Evolutionary conservation across 2,797 vertebrate species (phyloP).

Genomic region (Vultur gryphus): DNA sequence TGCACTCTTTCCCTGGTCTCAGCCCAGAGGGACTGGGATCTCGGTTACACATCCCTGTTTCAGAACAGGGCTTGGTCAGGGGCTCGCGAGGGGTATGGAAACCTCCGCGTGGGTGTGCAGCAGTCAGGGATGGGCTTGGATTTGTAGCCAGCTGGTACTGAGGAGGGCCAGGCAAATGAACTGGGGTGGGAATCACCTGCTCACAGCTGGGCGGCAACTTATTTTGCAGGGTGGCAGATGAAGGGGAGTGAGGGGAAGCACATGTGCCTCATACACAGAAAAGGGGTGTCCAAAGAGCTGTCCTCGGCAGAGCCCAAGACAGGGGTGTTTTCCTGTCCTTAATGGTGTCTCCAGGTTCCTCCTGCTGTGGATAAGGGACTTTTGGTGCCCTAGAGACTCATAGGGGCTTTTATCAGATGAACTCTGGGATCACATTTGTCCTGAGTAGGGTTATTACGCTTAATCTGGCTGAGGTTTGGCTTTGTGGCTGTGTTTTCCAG

Average conservation of each 20-base stretch:
- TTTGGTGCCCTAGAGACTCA: background rate
- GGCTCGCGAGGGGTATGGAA: fast-evolving
- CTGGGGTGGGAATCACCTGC: background rate
- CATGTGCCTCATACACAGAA: background rate
- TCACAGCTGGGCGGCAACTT: background rate
- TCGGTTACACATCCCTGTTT: background rate
- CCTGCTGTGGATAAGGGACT: background rate
- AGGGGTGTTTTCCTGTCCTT: background rate
- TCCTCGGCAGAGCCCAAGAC: background rate
- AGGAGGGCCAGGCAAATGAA: background rate
- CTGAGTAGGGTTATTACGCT: fast-evolving
- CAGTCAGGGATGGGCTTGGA: background rate
- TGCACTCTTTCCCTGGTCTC: background rate
- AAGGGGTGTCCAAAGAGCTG: background rate
- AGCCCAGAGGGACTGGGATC: background rate
- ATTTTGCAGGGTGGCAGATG: background rate
- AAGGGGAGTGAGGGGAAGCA: background rate
- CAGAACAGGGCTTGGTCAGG: background rate
- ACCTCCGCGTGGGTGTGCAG: background rate
- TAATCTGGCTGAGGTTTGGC: background rate
- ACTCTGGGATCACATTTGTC: background rate
- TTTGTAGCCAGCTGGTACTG: background rate
- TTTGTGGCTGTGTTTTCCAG: background rate
- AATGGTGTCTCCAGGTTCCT: background rate
- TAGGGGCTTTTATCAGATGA: background rate